Conservation (phyloP, 2,797 vertebrate species). For the Rhynchonycteris naso region DNA sequence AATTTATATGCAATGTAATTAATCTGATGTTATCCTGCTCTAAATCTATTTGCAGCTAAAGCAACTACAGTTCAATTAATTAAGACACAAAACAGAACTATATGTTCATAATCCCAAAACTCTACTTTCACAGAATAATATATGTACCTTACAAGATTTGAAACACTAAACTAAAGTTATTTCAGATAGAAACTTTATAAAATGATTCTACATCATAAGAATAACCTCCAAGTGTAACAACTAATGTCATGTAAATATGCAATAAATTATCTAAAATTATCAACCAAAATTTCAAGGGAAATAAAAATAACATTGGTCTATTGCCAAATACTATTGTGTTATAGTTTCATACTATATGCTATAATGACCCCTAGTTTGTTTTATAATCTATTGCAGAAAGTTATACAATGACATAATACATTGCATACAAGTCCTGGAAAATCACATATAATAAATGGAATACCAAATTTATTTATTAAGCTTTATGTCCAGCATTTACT, state of each 20-base stretch:
- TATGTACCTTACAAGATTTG: not conserved
- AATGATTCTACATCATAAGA: not conserved
- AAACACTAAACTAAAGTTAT: not conserved
- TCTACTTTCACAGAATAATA: slow-evolving; percentile 5
- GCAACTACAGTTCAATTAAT: slow-evolving; percentile 25
- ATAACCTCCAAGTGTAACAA: not conserved
- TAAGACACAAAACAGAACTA: not conserved
- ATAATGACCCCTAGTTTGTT: not conserved
- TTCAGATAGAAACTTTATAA: not conserved
- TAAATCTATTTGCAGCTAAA: not conserved
- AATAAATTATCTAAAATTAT: not conserved
- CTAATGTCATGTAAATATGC: not conserved
- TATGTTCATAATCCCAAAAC: slow-evolving; percentile 12
- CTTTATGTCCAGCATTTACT: not conserved
- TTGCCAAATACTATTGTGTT: not conserved
- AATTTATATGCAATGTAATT: slow-evolving; percentile 5
- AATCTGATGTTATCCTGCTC: not conserved
- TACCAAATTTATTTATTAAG: not conserved
- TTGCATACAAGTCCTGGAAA: not conserved
- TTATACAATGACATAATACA: not conserved
- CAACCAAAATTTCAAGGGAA: slow-evolving; percentile 21
- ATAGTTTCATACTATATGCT: not conserved
- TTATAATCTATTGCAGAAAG: not conserved
- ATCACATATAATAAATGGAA: not conserved
- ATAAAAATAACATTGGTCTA: not conserved